Percentiles rank a stretch among this genome's conserved stretches.
Conservation (phyloP, 2,888 invertebrate genomes). For the Drosophila neonasuta region DNA sequence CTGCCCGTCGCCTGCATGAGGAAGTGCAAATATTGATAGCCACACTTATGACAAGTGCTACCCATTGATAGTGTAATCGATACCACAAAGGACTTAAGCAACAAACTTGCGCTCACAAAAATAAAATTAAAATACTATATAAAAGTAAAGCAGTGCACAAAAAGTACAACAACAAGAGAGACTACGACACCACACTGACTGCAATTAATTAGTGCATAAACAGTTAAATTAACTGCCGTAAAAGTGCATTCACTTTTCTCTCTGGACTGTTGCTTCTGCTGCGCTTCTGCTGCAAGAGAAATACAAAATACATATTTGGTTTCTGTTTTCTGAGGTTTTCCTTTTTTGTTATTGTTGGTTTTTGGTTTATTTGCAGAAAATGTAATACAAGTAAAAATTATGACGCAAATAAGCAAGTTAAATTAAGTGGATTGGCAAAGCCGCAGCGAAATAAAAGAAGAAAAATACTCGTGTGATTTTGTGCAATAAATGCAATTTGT, state of each 20-base stretch:
- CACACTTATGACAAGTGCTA: slow-evolving; percentile 11
- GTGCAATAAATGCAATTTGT: slow-evolving; percentile 20
- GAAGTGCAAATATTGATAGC: slow-evolving; percentile 23
- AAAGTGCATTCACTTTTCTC: slow-evolving; percentile 76
- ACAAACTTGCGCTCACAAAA: slow-evolving; percentile 55
- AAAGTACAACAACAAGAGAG: slow-evolving; percentile 3
- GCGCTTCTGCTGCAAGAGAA: slow-evolving; percentile 36
- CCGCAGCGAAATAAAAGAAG: not conserved
- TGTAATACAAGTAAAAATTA: slow-evolving; percentile 54
- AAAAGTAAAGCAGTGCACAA: slow-evolving; percentile 8
- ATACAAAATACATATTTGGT: slow-evolving; percentile 21
- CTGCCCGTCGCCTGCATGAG: slow-evolving; percentile 15
- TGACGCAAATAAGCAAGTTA: slow-evolving; percentile 59
- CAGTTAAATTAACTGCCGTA: slow-evolving; percentile 77
- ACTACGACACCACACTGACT: slow-evolving; percentile 22
- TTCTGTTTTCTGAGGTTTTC: slow-evolving; percentile 5
- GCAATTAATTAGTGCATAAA: slow-evolving; percentile 81
- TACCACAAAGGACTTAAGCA: slow-evolving; percentile 71
- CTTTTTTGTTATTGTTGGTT: not conserved
- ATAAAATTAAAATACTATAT: not conserved
- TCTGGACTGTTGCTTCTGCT: slow-evolving; percentile 41
- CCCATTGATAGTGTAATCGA: slow-evolving; percentile 22
- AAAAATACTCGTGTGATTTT: slow-evolving; percentile 41
- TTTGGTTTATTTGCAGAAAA: slow-evolving; percentile 41
- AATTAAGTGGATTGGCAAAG: slow-evolving; percentile 41